Conservation (phyloP, 1,140 invertebrate species). For the Liolophura sinensis region DNA sequence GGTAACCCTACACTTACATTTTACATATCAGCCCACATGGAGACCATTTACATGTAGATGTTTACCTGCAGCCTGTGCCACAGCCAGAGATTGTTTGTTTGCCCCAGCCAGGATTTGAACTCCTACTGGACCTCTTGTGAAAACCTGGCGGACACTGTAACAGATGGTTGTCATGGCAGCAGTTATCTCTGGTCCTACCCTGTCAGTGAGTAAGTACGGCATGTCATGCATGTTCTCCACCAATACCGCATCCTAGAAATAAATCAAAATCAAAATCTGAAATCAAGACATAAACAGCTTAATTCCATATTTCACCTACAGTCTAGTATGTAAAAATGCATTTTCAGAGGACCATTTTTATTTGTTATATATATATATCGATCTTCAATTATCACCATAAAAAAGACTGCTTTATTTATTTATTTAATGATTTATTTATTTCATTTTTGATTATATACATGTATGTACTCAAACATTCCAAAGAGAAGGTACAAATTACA, state of each 20-base stretch:
- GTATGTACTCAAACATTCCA: too few relatives aligned
- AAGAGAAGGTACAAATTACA: too few relatives aligned
- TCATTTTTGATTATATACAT: too few relatives aligned
- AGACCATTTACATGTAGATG: too few relatives aligned
- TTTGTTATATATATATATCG: constrained; percentile 5
- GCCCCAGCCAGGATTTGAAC: constrained; percentile 82
- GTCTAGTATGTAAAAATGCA: constrained; percentile 1
- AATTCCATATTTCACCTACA: too few relatives aligned
- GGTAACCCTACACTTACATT: too few relatives aligned
- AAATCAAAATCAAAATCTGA: constrained; percentile 17
- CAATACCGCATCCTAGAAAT: constrained; percentile 72
- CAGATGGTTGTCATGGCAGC: constrained; percentile 69
- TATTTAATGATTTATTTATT: too few relatives aligned
- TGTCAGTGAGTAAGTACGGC: constrained; percentile 69
- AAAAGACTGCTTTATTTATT: background rate
- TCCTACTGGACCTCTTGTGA: constrained; percentile 50
- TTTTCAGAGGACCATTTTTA: background rate
- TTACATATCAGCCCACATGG: too few relatives aligned
- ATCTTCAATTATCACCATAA: background rate
- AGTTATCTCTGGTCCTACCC: constrained; percentile 71
- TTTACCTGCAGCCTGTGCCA: constrained; percentile 91
- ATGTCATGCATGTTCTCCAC: constrained; percentile 88
- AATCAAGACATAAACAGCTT: constrained; percentile 10
- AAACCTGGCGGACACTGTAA: constrained; percentile 36
- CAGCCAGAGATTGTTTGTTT: constrained; percentile 80